A percentile compares a stretch with the other conserved stretches of the same genome.
phyloP scores from a whole-genome alignment of 2,797 vertebrate genomes.

The Tadarida brasiliensis region DNA sequence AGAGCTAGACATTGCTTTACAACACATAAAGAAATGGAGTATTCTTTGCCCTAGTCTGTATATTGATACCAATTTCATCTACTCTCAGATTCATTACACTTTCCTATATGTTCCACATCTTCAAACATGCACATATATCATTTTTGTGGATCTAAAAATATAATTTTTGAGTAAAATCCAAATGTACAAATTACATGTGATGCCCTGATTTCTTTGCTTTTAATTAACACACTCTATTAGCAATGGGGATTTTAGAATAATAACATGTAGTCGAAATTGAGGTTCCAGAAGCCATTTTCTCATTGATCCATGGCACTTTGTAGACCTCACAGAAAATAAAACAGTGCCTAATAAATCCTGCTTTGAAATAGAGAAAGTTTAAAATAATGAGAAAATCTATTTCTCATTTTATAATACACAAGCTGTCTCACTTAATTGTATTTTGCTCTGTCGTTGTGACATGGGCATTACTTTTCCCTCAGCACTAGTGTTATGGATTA shows the following conservation, averaged over 20 bases:
- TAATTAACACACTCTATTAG: neutral
- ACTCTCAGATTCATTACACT: neutral
- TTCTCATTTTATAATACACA: conserved; percentile 57
- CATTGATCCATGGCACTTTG: neutral
- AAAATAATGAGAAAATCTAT: conserved; percentile 57
- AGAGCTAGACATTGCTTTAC: neutral
- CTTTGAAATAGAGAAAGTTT: conserved; percentile 13
- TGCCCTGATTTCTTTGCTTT: neutral
- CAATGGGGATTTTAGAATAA: neutral
- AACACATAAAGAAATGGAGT: neutral
- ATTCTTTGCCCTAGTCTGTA: neutral
- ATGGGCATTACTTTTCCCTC: conserved; percentile 7
- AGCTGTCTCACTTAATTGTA: conserved; percentile 55
- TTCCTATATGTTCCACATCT: neutral
- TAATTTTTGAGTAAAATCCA: neutral
- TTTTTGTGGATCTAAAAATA: neutral
- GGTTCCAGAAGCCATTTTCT: neutral
- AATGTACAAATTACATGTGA: neutral
- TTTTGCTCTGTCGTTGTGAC: conserved; percentile 44
- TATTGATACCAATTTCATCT: neutral
- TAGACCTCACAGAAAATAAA: conserved; percentile 10
- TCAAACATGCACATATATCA: neutral
- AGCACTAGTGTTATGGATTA: conserved; percentile 1
- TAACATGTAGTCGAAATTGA: neutral
- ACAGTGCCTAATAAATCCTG: conserved; percentile 19